phyloP scores from a whole-genome alignment of 2,888 invertebrate genomes.

The Epinotia brunnichana region DNA sequence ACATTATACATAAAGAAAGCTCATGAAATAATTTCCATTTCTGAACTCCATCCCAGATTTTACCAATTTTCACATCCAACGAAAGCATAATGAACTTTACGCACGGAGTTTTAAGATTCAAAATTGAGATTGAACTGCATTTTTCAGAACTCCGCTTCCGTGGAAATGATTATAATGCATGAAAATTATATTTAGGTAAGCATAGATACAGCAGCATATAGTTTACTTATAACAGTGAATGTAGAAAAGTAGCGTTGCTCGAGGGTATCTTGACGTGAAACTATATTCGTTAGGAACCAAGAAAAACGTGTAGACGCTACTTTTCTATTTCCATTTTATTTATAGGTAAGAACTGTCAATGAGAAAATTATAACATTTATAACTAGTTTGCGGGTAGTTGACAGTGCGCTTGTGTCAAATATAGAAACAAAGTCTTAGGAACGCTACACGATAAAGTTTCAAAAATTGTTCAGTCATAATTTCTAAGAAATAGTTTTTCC shows the following conservation, averaged over 20 bases:
- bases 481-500: conserved; percentile 72
- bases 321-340: not conserved
- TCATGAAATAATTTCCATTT: not conserved
- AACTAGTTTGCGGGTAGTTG: too few species aligned
- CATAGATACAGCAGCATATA: too few species aligned
- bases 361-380: too few species aligned
- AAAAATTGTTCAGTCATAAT: conserved; percentile 79
- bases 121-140: not conserved
- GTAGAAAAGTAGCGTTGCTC: too few species aligned
- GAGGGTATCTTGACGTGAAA: too few species aligned
- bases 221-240: too few species aligned
- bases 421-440: conserved; percentile 69
- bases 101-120: not conserved
- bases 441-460: conserved; percentile 72
- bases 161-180: too few species aligned
- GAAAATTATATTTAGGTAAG: too few species aligned
- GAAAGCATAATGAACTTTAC: not conserved
- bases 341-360: not conserved
- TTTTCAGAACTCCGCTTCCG: too few species aligned
- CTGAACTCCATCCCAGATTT: not conserved
- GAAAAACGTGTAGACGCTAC: not conserved
- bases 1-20: too few species aligned
- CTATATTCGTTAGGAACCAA: too few species aligned
- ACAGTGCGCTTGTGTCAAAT: conserved; percentile 57
- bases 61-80: not conserved